These are phyloP conservation scores for Dasysyrphus albostriatus DNA, from an alignment of 2,888 invertebrate genomes.

Conservation along the genomic window DNA sequence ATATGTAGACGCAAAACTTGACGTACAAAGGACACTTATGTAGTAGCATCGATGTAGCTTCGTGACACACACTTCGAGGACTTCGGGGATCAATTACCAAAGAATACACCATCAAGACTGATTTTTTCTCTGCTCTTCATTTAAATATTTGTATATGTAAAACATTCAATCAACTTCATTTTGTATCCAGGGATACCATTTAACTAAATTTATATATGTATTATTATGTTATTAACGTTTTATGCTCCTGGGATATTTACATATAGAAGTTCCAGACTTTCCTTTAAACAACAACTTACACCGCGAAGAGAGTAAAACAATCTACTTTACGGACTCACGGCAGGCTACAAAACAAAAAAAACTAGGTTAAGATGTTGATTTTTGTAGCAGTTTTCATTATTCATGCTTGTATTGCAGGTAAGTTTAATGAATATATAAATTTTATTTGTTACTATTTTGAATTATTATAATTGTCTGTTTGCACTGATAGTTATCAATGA, in stretches of 20 bases:
- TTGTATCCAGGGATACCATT: slow-evolving; percentile 11
- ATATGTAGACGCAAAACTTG: not conserved
- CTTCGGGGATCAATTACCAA: slow-evolving; percentile 73
- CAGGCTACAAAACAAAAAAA: not conserved
- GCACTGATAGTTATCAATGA: slow-evolving; percentile 13
- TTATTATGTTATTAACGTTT: not conserved
- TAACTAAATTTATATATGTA: not conserved
- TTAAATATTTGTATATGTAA: not conserved
- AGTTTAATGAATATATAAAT: slow-evolving; percentile 76
- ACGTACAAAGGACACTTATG: not conserved
- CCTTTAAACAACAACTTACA: slow-evolving; percentile 19
- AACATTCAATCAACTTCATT: slow-evolving; percentile 43
- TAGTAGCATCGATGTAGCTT: slow-evolving; percentile 43
- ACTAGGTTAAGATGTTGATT: slow-evolving; percentile 81
- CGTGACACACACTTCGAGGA: slow-evolving; percentile 59
- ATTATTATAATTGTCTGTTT: not conserved
- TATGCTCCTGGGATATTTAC: slow-evolving; percentile 38
- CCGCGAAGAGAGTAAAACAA: not conserved
- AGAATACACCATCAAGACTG: slow-evolving; percentile 71
- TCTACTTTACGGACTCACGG: not conserved
- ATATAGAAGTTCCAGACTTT: slow-evolving; percentile 3
- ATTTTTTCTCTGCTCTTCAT: slow-evolving; percentile 50
- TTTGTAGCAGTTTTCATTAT: slow-evolving; percentile 82
- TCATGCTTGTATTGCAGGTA: slow-evolving; percentile 84
- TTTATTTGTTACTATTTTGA: not conserved